Evolutionary conservation across 2,888 invertebrate species (phyloP), one percentile per base, ranked within the genome.

Genomic region (Argyresthia albistria): DNA sequence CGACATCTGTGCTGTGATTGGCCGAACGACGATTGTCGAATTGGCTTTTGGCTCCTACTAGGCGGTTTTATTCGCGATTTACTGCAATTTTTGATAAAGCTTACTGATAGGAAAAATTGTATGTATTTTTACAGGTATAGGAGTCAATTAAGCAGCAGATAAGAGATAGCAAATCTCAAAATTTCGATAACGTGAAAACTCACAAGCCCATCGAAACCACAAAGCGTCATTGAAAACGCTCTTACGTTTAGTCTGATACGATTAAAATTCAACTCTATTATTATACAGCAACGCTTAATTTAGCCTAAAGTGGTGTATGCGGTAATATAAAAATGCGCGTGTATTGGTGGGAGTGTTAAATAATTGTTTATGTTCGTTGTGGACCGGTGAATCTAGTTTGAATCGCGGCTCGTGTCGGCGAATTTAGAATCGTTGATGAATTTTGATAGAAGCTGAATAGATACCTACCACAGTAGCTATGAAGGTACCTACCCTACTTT

Each of bases 31-130:
- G 73, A 77, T 78, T 77, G 77, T 78, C 73, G 77, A 78, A 82
- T 78, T 78, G 75, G 72, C 70, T 74, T 70, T 78, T 78, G 75
- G 72, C 70, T 74, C 71, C 74, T 70, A 72, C 66, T 70, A 71
- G 73, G 68, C 75, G 73, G 81, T 81, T 81, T 76, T 79, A 78
- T 82, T 82, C 65, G 78, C 78, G 78, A 79, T 82, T 80, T 82
- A 83, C 79, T 73, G 75, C 80, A 80, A 80, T 80, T 83, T 80
- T 79, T 74, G 81, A 83, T 83, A 82, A 81, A 77, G 75, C 69
- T 69, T 70, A 70, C 73, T 80, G 83, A 83, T 84, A 84, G 67
- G 71, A 69, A 48, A n/a, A 47, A 48, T 1, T 14, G 48, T 37
- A 8, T 39, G 39, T 39, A 39, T 39, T 39, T 45, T 45, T 14